Evolutionary conservation across 2,888 invertebrate species (phyloP).

Genomic region (Parnassius glacialis): DNA sequence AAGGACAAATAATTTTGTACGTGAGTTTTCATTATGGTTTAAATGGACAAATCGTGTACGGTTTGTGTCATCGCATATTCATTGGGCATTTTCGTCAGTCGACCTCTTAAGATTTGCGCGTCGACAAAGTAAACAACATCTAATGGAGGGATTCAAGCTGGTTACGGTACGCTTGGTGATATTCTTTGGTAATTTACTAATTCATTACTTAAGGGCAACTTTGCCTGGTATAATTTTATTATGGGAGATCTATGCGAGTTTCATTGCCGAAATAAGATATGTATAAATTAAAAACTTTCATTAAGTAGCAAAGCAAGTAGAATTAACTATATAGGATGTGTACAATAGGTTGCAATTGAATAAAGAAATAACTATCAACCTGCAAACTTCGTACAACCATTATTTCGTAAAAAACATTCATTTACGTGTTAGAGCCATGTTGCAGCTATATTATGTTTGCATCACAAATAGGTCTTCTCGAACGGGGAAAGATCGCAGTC

Average conservation of each 20-base stretch:
- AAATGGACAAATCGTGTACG: conserved; percentile 80
- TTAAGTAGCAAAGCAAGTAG: too few species aligned
- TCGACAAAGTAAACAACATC: conserved; percentile 74
- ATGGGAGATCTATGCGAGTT: conserved; percentile 7
- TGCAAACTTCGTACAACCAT: too few species aligned
- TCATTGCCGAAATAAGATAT: background rate
- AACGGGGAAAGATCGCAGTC: too few species aligned
- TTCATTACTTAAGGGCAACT: conserved; percentile 44
- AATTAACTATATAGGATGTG: too few species aligned
- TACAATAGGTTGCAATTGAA: too few species aligned
- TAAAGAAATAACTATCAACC: too few species aligned
- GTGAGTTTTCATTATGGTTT: conserved; percentile 74
- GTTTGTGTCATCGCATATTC: conserved; percentile 81
- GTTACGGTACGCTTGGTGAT: conserved; percentile 68
- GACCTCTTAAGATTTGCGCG: conserved; percentile 78
- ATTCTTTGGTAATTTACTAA: conserved; percentile 53
- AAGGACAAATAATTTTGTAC: conserved; percentile 68
- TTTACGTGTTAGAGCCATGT: too few species aligned
- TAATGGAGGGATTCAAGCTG: conserved; percentile 75
- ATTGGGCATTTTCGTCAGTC: conserved; percentile 78
- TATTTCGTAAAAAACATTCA: too few species aligned
- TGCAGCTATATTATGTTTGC: too few species aligned
- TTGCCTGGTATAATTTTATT: conserved; percentile 9
- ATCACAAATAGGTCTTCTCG: too few species aligned
- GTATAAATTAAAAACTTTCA: too few species aligned